phyloP scores from a whole-genome alignment of 2,888 invertebrate genomes.

The Drosophila algonquin region DNA sequence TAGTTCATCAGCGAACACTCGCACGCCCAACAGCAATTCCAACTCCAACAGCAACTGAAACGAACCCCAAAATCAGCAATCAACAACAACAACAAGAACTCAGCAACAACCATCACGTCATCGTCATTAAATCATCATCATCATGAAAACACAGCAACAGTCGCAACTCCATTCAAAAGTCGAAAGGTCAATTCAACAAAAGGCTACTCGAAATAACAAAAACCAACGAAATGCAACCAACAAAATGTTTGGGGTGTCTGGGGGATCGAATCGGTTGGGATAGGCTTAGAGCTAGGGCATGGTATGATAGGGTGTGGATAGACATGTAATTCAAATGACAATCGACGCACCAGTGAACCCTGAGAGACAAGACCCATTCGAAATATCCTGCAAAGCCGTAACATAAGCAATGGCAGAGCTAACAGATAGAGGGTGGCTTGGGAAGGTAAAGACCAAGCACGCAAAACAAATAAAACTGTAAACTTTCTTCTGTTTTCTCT shows the following conservation, averaged over 20 bases:
- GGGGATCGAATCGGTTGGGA: conserved; percentile 1
- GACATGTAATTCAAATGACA: conserved; percentile 37
- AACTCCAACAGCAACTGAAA: conserved; percentile 17
- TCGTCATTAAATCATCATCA: conserved; percentile 6
- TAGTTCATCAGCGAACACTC: conserved; percentile 45
- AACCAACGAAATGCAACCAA: conserved; percentile 37
- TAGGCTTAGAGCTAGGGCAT: not conserved
- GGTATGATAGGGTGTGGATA: conserved; percentile 13
- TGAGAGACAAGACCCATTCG: conserved; percentile 40
- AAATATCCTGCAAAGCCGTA: conserved; percentile 40
- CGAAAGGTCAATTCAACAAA: conserved; percentile 33
- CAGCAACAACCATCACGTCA: conserved; percentile 32
- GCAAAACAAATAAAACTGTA: conserved; percentile 50
- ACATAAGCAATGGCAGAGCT: conserved; percentile 22
- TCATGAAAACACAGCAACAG: conserved; percentile 31
- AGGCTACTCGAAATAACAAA: conserved; percentile 41
- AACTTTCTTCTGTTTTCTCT: conserved; percentile 40
- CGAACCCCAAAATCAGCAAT: conserved; percentile 1
- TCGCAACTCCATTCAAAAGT: conserved; percentile 37
- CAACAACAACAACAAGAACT: not conserved
- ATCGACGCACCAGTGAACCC: conserved; percentile 22
- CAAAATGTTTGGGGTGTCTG: conserved; percentile 30
- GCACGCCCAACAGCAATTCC: conserved; percentile 34
- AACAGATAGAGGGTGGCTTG: conserved; percentile 3
- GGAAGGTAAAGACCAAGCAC: conserved; percentile 14